These are phyloP conservation scores for Apteryx owenii DNA, from an alignment of 2,113 vertebrate genomes.

Conservation along the genomic window DNA sequence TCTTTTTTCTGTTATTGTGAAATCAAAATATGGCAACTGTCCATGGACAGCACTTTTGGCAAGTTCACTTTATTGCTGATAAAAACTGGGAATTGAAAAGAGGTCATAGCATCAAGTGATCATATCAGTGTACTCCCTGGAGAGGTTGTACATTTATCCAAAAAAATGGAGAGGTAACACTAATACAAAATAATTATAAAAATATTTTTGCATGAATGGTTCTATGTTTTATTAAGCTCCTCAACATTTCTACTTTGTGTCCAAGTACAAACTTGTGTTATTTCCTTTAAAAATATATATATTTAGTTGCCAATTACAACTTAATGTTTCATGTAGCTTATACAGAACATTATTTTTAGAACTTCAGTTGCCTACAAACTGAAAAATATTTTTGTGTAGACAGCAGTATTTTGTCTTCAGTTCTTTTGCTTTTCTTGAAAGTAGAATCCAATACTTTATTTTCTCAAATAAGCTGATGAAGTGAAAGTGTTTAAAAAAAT, in stretches of 20 bases:
- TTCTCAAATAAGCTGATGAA: neutral
- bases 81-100: neutral
- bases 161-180: neutral
- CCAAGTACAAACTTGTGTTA: neutral
- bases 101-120: neutral
- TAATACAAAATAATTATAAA: neutral
- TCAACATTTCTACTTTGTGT: neutral
- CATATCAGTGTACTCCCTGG: neutral
- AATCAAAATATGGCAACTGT: neutral
- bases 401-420: neutral
- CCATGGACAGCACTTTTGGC: neutral
- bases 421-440: neutral
- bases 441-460: neutral
- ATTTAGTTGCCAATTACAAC: neutral
- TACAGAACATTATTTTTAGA: neutral
- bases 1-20: neutral
- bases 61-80: neutral
- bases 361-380: neutral
- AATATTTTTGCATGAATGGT: neutral
- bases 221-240: neutral
- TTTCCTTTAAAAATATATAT: neutral
- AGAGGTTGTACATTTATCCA: neutral
- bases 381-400: neutral
- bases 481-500: neutral
- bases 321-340: neutral